These are phyloP conservation scores for Macaria liturata DNA, from an alignment of 2,888 invertebrate genomes.

Conservation along the genomic window DNA sequence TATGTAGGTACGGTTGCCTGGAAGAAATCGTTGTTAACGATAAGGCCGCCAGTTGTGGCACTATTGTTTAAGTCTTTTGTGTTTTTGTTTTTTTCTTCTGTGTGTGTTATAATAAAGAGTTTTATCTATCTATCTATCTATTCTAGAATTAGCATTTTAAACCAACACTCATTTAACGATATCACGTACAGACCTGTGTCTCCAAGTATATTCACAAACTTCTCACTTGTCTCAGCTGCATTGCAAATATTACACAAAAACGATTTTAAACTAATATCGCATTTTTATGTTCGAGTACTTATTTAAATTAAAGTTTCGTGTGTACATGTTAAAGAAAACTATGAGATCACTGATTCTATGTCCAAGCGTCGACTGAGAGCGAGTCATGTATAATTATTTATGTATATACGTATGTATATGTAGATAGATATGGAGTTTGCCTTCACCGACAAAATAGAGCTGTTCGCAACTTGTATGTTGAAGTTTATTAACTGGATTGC, in stretches of 20 bases:
- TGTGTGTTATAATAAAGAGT: no score
- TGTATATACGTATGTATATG: constrained; percentile 15
- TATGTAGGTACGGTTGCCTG: no score
- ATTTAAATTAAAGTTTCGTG: constrained; percentile 15
- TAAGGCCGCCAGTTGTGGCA: no score
- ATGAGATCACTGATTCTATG: constrained; percentile 25
- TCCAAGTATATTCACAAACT: neutral
- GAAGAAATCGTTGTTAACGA: no score
- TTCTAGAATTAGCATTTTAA: no score
- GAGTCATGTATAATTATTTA: constrained; percentile 4
- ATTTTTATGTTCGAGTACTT: neutral
- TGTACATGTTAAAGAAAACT: constrained; percentile 24
- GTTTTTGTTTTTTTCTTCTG: no score
- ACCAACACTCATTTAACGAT: no score
- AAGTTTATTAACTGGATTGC: neutral
- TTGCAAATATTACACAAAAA: neutral
- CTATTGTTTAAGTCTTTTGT: no score
- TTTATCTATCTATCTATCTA: no score
- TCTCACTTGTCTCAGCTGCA: neutral
- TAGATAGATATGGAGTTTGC: constrained; percentile 28
- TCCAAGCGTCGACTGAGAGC: constrained; percentile 17
- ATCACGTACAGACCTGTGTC: constrained; percentile 11
- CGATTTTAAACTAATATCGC: neutral
- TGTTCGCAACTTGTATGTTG: constrained; percentile 1
- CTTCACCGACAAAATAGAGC: constrained; percentile 42